phyloP scores from a whole-genome alignment of 2,888 invertebrate species.

The Sarcophaga subvicina region DNA sequence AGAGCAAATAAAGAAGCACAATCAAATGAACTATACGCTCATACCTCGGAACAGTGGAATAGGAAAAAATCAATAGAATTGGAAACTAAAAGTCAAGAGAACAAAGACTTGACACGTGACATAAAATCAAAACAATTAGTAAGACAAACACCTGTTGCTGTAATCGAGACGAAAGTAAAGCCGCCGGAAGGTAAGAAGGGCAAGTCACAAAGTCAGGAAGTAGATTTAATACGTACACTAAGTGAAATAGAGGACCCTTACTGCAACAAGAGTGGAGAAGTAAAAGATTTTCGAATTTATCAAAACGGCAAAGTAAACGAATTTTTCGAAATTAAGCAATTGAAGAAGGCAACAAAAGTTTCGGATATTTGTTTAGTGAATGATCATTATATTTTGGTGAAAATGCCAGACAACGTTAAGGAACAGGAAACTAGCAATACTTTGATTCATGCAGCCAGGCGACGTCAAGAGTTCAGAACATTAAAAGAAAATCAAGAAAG shows the following conservation, averaged over 20 bases:
- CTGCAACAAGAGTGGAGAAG: neutral
- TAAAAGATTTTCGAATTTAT: conserved; percentile 71
- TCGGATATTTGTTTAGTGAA: conserved; percentile 78
- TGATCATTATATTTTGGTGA: conserved; percentile 79
- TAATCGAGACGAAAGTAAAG: conserved; percentile 13
- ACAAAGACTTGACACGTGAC: conserved; percentile 32
- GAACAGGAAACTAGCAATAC: conserved; percentile 10
- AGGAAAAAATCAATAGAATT: conserved; percentile 46
- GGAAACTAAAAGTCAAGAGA: conserved; percentile 3
- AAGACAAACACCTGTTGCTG: conserved; percentile 58
- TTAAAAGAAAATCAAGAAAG: conserved; percentile 2
- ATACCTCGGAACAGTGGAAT: neutral
- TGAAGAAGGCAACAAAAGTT: conserved; percentile 70
- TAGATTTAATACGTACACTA: neutral
- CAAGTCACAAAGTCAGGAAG: conserved; percentile 27
- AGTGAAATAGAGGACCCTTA: neutral
- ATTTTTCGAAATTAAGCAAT: conserved; percentile 72
- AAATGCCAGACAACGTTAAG: conserved; percentile 73
- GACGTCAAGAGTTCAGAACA: conserved; percentile 11
- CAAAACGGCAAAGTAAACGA: conserved; percentile 73
- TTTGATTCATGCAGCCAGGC: neutral
- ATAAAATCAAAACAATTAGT: conserved; percentile 33
- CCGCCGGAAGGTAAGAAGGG: neutral
- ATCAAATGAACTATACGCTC: neutral
- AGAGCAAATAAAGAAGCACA: conserved; percentile 17